phyloP scores from a whole-genome alignment of 2,797 vertebrate species.

The Heterohyrax brucei region DNA sequence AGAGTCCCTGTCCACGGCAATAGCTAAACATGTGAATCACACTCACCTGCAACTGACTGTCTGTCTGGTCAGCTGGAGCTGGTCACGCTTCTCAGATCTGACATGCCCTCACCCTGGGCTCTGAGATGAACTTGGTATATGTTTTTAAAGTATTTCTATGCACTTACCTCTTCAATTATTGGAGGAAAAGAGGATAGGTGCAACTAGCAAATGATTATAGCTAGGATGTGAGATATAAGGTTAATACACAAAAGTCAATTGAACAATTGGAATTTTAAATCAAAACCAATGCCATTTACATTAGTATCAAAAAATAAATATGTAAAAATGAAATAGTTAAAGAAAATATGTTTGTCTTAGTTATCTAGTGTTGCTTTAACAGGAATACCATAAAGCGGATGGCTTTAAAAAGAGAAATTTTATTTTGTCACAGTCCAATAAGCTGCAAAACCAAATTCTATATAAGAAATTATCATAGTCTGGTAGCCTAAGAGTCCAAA shows the following conservation, averaged over 20 bases:
- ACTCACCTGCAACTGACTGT: background rate
- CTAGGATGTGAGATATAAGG: background rate
- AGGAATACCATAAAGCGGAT: too few species aligned
- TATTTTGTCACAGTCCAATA: too few species aligned
- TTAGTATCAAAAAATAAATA: background rate
- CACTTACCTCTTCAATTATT: background rate
- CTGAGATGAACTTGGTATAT: background rate
- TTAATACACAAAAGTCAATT: background rate
- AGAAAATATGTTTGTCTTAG: too few species aligned
- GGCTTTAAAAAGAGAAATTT: too few species aligned
- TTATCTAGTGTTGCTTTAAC: too few species aligned
- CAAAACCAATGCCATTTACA: background rate
- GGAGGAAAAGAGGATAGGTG: background rate
- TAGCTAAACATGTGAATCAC: constrained; percentile 50
- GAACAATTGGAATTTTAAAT: background rate
- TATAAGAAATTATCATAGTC: too few species aligned
- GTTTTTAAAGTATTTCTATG: background rate
- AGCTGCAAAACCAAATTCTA: too few species aligned
- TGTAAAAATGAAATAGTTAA: too few species aligned
- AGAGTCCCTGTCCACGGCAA: constrained; percentile 37
- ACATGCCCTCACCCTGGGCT: constrained; percentile 9
- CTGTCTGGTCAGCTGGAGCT: background rate
- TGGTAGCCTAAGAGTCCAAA: too few species aligned
- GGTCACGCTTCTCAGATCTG: background rate
- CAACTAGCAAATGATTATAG: too few species aligned